Evolutionary conservation across 2,113 vertebrate genomes (phyloP).

Genomic region (Nannobrachium achirus): DNA sequence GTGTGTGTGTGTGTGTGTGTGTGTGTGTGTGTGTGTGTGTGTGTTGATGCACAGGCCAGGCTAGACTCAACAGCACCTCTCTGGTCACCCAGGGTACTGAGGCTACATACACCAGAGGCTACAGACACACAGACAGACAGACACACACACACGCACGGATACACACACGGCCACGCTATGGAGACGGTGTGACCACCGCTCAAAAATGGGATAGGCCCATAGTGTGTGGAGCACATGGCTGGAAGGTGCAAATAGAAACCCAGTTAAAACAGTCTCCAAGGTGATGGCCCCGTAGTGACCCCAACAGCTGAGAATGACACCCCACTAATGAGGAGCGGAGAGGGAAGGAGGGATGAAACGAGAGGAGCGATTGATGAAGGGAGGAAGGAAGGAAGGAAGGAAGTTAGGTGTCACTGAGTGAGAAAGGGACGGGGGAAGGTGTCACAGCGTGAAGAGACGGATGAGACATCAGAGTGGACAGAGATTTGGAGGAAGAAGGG

Average conservation of each 20-base stretch:
- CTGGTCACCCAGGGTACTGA: too few relatives aligned
- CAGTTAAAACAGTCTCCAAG: constrained; percentile 37
- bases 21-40: too few relatives aligned
- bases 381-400: not conserved
- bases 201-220: too few relatives aligned
- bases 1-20: too few relatives aligned
- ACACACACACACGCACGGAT: constrained; percentile 10
- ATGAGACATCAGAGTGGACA: not conserved
- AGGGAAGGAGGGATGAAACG: not conserved
- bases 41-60: too few relatives aligned
- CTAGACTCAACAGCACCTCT: too few relatives aligned
- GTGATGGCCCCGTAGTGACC: constrained; percentile 25
- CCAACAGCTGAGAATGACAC: constrained; percentile 61
- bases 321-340: constrained; percentile 4
- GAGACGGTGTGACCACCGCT: too few relatives aligned
- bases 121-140: constrained; percentile 7
- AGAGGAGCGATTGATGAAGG: not conserved
- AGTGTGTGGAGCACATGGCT: constrained; percentile 6
- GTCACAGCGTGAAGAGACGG: not conserved
- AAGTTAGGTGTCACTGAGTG: not conserved
- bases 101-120: too few relatives aligned
- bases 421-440: not conserved
- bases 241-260: constrained; percentile 15
- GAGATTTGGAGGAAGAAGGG: not conserved
- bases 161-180: constrained; percentile 8